These are phyloP conservation scores for Crotalus helleri DNA, from an alignment of 2,113 vertebrate species.

Conservation along the genomic window DNA sequence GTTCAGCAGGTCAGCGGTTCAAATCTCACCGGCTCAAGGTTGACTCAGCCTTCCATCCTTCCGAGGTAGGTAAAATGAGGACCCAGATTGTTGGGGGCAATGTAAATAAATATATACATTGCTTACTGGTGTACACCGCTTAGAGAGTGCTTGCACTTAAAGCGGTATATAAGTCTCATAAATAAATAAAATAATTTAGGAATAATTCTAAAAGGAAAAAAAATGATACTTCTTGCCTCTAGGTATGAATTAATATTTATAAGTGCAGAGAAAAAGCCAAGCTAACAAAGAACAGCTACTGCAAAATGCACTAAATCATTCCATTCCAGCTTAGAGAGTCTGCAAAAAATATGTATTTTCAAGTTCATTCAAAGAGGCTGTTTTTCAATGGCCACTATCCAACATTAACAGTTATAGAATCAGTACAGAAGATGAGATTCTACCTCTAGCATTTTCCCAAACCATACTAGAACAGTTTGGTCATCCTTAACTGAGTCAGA, in stretches of 20 bases:
- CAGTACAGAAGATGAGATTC: not conserved
- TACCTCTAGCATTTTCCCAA: not conserved
- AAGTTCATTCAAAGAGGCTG: constrained; percentile 26
- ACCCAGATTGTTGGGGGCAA: too few species aligned
- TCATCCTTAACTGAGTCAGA: not conserved
- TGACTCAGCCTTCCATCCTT: too few species aligned
- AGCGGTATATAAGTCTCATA: too few species aligned
- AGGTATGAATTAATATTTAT: constrained; percentile 22
- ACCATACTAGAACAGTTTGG: not conserved
- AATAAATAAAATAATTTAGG: constrained; percentile 1
- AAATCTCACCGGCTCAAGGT: too few species aligned
- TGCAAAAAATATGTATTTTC: not conserved
- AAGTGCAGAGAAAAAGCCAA: constrained; percentile 1
- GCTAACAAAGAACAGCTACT: constrained; percentile 4
- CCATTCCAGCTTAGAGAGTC: not conserved
- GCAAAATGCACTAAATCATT: not conserved
- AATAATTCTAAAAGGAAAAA: constrained; percentile 12
- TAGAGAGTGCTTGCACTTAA: too few species aligned
- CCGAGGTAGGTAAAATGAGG: too few species aligned
- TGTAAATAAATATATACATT: too few species aligned
- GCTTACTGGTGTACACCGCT: too few species aligned
- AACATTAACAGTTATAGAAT: not conserved
- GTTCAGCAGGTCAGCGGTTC: too few species aligned
- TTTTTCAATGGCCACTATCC: not conserved
- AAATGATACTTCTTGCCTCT: not conserved